Evolutionary conservation across 2,113 vertebrate species (phyloP).

Genomic region (Panthera tigris): DNA sequence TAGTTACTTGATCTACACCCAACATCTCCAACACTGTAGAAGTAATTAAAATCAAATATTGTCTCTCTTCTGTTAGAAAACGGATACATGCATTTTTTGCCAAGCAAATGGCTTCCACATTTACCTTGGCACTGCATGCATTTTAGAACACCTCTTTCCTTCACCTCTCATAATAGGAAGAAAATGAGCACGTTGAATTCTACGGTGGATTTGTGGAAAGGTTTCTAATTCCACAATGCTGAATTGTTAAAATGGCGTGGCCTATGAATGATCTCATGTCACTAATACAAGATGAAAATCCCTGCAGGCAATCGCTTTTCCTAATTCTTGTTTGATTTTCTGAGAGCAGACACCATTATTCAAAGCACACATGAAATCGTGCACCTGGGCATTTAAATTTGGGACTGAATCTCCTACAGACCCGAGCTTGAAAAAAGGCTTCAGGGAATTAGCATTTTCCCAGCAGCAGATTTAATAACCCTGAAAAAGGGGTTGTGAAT

Average conservation of each 20-base stretch:
- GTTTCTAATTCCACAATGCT: background rate
- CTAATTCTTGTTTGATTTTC: slow-evolving; percentile 79
- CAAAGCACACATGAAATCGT: slow-evolving; percentile 47
- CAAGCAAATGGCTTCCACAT: background rate
- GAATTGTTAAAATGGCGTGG: background rate
- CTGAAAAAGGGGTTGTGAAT: slow-evolving; percentile 1
- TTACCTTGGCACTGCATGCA: background rate
- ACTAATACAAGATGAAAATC: slow-evolving; percentile 74
- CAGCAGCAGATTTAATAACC: slow-evolving; percentile 14
- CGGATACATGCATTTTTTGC: background rate
- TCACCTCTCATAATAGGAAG: background rate
- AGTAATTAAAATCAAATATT: slow-evolving; percentile 63
- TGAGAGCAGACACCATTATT: slow-evolving; percentile 52
- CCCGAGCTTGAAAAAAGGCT: slow-evolving; percentile 40
- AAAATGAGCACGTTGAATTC: background rate
- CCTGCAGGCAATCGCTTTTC: slow-evolving; percentile 46
- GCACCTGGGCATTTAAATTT: slow-evolving; percentile 63
- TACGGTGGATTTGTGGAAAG: background rate
- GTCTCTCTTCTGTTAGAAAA: background rate
- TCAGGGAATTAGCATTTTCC: slow-evolving; percentile 44
- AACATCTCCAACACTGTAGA: background rate
- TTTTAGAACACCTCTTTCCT: background rate
- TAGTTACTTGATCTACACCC: background rate
- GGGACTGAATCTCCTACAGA: background rate
- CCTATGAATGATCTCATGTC: slow-evolving; percentile 7